A percentile compares a stretch with the other conserved stretches of the same genome.
Conservation (phyloP, 1,140 invertebrate genomes). For the Bombus waltoni region DNA sequence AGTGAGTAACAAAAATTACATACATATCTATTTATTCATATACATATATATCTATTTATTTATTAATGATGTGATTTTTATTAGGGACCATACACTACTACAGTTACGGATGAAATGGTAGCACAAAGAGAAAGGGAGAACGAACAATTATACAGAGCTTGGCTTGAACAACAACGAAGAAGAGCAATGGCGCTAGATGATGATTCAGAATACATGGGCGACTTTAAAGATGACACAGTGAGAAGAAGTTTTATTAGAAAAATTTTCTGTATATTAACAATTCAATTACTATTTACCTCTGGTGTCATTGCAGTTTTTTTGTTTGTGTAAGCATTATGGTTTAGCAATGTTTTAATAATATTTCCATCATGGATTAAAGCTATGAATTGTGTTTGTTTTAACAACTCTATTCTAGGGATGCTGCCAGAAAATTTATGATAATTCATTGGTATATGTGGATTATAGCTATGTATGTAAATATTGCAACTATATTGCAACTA, state of each 20-base stretch:
- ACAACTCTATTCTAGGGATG: conserved; percentile 50
- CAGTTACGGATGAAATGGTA: conserved; percentile 75
- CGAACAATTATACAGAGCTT: conserved; percentile 67
- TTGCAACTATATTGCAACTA: background rate
- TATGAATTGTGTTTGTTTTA: background rate
- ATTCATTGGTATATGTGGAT: conserved; percentile 70
- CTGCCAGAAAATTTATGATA: conserved; percentile 67
- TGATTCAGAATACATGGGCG: conserved; percentile 66
- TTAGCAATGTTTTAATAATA: background rate
- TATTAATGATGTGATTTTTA: conserved; percentile 14
- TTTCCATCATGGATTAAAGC: background rate
- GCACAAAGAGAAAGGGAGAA: conserved; percentile 69
- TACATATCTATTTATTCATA: background rate
- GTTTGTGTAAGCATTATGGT: conserved; percentile 67
- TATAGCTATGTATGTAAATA: conserved; percentile 66
- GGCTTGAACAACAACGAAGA: conserved; percentile 65
- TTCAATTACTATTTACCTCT: conserved; percentile 72
- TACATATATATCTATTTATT: background rate
- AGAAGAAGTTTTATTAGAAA: conserved; percentile 73
- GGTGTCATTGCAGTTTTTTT: conserved; percentile 69
- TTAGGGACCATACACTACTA: conserved; percentile 73
- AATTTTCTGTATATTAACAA: conserved; percentile 71
- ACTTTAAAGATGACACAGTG: conserved; percentile 68
- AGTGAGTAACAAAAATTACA: conserved; percentile 54
- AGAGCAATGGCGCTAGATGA: conserved; percentile 36